phyloP scores from a whole-genome alignment of 92 coral and sea anemone species.

The Micromussa lordhowensis region DNA sequence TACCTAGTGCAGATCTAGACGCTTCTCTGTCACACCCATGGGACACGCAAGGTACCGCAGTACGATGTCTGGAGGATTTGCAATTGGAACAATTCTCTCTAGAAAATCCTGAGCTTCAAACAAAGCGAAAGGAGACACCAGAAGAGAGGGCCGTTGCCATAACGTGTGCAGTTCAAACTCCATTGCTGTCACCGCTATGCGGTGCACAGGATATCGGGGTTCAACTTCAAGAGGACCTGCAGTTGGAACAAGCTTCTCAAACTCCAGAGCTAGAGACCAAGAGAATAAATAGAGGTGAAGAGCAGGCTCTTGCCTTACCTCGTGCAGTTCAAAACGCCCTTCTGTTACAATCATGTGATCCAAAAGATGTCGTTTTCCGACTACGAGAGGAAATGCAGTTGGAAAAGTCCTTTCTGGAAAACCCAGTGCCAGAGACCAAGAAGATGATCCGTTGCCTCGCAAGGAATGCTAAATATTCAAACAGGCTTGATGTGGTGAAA shows the following conservation, averaged over 20 bases:
- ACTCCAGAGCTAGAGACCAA: slow-evolving; percentile 8
- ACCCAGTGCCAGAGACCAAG: no score
- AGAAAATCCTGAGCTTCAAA: slow-evolving; percentile 9
- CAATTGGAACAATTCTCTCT: slow-evolving; percentile 13
- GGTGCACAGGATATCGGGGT: neutral
- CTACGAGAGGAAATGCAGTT: no score
- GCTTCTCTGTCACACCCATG: neutral
- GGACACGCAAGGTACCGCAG: neutral
- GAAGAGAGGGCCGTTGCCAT: neutral
- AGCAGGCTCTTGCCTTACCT: neutral
- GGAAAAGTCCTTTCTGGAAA: no score
- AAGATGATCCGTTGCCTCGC: no score
- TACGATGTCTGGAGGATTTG: neutral
- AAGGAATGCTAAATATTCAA: no score
- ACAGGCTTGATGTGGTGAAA: no score
- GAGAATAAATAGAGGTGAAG: neutral
- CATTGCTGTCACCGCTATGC: neutral
- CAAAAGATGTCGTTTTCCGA: no score
- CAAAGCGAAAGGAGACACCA: slow-evolving; percentile 10
- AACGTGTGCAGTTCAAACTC: neutral
- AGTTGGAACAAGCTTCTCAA: slow-evolving; percentile 13
- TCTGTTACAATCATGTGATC: no score
- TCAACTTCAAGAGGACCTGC: slow-evolving; percentile 14
- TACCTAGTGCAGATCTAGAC: neutral
- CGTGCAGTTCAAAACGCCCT: no score